phyloP scores from a whole-genome alignment of 2,888 invertebrate genomes.

The Drosophila maculinotata region DNA sequence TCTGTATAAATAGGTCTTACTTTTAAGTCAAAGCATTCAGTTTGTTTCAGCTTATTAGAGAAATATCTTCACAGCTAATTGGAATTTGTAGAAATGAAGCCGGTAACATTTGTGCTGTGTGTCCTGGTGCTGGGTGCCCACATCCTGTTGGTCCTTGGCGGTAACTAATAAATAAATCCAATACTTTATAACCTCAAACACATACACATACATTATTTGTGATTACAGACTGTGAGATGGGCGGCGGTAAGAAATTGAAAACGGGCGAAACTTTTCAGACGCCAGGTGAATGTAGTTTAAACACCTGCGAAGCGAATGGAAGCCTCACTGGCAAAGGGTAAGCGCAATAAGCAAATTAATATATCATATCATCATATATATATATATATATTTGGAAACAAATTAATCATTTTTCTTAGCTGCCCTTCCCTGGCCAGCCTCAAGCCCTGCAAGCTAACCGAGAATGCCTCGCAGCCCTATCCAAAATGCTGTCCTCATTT shows the following conservation, averaged over 20 bases:
- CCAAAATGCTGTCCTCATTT: conserved; percentile 49
- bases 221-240: conserved; percentile 29
- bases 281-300: background rate
- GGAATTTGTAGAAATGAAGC: conserved; percentile 43
- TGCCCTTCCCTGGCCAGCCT: conserved; percentile 38
- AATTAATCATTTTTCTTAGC: conserved; percentile 43
- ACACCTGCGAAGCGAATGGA: conserved; percentile 1
- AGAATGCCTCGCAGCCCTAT: conserved; percentile 60
- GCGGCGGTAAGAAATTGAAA: conserved; percentile 30
- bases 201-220: no score
- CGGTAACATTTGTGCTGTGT: conserved; percentile 56
- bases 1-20: conserved; percentile 1
- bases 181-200: no score
- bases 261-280: conserved; percentile 31
- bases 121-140: conserved; percentile 51
- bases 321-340: conserved; percentile 24
- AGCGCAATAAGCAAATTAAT: conserved; percentile 18
- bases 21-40: background rate
- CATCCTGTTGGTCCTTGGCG: conserved; percentile 42
- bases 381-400: background rate
- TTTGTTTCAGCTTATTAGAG: background rate
- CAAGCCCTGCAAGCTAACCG: conserved; percentile 56
- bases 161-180: conserved; percentile 27
- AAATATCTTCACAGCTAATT: no score
- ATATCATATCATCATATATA: background rate